phyloP scores from a whole-genome alignment of 1,140 invertebrate species.

The Brachionus sp. region DNA sequence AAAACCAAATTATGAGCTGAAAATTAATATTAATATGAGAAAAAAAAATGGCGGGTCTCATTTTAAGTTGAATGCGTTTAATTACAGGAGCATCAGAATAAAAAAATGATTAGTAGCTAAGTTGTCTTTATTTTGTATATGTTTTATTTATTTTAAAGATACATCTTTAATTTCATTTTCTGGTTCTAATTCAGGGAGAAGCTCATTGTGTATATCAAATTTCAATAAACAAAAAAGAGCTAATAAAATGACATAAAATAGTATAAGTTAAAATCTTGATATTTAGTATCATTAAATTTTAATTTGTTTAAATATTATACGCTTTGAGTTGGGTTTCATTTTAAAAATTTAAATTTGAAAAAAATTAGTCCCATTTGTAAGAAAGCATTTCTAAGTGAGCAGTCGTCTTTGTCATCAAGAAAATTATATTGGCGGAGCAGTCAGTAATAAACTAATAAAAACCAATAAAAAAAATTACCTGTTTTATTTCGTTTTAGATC shows the following conservation, averaged over 20 bases:
- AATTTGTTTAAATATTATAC: background rate
- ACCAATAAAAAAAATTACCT: background rate
- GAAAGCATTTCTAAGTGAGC: background rate
- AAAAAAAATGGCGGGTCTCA: no score
- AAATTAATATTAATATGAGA: no score
- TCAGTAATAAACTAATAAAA: slow-evolving; percentile 20
- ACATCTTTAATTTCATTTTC: background rate
- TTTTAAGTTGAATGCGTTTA: background rate
- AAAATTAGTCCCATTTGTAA: background rate
- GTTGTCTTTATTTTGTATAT: background rate
- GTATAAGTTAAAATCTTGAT: background rate
- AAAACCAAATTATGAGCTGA: no score
- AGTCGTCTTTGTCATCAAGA: background rate
- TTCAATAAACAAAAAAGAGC: background rate
- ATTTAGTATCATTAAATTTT: background rate
- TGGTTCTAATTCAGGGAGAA: background rate
- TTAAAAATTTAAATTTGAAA: background rate
- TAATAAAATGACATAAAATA: slow-evolving; percentile 2
- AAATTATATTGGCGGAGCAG: background rate
- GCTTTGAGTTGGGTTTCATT: background rate
- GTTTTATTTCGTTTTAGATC: slow-evolving; percentile 25
- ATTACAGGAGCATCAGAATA: background rate
- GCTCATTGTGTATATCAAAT: background rate
- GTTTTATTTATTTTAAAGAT: background rate
- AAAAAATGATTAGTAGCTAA: background rate